Base-by-base conservation (phyloP, 2,888 invertebrate species). In the Xestia ashworthii region DNA sequence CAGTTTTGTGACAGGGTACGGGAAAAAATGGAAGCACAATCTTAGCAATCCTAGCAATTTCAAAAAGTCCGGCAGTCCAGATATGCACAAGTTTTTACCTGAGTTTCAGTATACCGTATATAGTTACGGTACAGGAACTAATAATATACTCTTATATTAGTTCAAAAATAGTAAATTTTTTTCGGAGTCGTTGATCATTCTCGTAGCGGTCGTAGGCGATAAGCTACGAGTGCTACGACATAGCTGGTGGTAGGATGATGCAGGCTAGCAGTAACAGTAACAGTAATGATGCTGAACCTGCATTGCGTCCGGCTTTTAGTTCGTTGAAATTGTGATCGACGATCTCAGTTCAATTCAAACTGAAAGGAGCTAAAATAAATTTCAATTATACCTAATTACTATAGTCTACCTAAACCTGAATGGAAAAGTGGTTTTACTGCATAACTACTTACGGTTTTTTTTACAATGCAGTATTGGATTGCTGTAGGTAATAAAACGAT, bases 401-500 rank as follows among this genome's bases (percentile, higher is more conserved):
- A 32, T 32, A 32, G 32, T 32, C 60, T 41, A n/a, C 14, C n/a
- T 16, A 41, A 46, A 50, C 19, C 32, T 66, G 16, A 44, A 80
- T 58, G 3, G 12, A 65, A 65, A 58, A 38, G n/a, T 81, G 5
- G n/a, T 16, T 81, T 55, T 25, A 32, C 19, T 81, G 41, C 48
- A 58, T 32, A 44, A 14, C 6, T 14, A 38, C 38, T 6, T 6
- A 19, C 25, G 1, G 53, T 38, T 38, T 50, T 65, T 73, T 62
- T 41, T 22, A 66, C 58, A 68, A 46, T 71, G 44, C 38, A 62
- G 50, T n/a, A 62, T 58, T 72, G 38, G 16, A 72, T 85, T 78
- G 50, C 46, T 22, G 58, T 48, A 38, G 19, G 48, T 55, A 72
- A 81, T 71, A 84, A 84, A 87, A 85, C 77, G 73, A 68, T 72